Percentiles rank a stretch among this genome's conserved stretches.
Evolutionary conservation across 1,140 invertebrate species (phyloP).

Genomic region (Prorops nasuta): DNA sequence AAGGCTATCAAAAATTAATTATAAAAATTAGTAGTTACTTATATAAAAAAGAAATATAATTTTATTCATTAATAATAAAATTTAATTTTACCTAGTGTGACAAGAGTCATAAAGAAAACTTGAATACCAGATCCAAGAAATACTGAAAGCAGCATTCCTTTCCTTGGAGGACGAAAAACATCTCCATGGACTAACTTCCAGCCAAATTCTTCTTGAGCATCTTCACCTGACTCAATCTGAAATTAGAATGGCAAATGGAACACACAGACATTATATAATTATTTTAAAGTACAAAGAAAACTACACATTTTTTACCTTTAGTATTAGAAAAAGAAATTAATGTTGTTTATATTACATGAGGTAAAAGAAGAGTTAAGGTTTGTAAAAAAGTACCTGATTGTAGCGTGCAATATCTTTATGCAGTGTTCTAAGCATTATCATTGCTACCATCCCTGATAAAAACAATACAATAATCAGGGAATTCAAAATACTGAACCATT

Average conservation of each 20-base stretch:
- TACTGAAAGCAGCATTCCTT: constrained; percentile 94
- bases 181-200: constrained; percentile 98
- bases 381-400: constrained; percentile 70
- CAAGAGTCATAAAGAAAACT: constrained; percentile 71
- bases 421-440: constrained; percentile 95
- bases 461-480: constrained; percentile 87
- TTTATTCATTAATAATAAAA: constrained; percentile 5
- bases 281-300: constrained; percentile 8
- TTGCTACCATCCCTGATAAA: constrained; percentile 97
- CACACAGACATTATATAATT: constrained; percentile 39
- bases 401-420: constrained; percentile 99
- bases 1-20: constrained; percentile 65
- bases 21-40: not conserved
- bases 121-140: constrained; percentile 93
- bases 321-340: not conserved
- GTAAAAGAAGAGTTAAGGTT: not conserved
- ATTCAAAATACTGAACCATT: constrained; percentile 96
- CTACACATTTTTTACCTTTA: constrained; percentile 8
- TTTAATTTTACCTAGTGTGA: constrained; percentile 59
- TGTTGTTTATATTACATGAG: not conserved
- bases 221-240: constrained; percentile 90
- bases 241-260: constrained; percentile 49
- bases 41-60: not conserved
- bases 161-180: constrained; percentile 92
- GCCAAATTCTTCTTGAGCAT: constrained; percentile 98